Percentiles rank a stretch among this genome's conserved stretches.
Evolutionary conservation across 2,888 invertebrate genomes (phyloP).

Genomic region (Leucozona laternaria): DNA sequence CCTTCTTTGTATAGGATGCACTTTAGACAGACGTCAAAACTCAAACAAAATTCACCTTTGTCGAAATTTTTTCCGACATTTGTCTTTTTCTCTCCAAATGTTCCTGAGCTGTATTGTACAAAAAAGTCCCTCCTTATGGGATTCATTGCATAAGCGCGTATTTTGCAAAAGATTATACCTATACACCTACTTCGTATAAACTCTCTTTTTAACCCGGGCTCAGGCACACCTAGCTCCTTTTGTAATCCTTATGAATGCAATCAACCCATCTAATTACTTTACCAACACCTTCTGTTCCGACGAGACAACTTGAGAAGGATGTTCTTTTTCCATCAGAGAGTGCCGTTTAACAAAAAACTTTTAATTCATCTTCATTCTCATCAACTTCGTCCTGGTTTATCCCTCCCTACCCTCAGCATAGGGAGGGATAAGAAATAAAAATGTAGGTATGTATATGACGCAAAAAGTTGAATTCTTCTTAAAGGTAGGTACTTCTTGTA

Average conservation of each 20-base stretch:
- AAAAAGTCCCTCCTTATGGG: no score
- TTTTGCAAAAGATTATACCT: neutral
- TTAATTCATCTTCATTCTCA: constrained; percentile 38
- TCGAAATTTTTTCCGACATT: no score
- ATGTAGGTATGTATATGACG: no score
- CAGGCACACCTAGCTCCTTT: neutral
- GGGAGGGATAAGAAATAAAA: neutral
- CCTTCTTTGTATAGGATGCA: no score
- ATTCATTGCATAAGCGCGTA: no score
- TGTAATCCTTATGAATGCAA: constrained; percentile 35
- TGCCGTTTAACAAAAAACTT: constrained; percentile 17
- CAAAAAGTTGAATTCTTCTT: neutral
- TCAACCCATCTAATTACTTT: constrained; percentile 35
- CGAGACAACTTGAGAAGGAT: constrained; percentile 5
- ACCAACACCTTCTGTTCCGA: constrained; percentile 29
- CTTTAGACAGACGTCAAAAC: no score
- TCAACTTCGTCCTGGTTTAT: constrained; percentile 27
- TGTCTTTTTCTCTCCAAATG: no score
- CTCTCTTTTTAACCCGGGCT: neutral
- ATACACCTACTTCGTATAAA: neutral
- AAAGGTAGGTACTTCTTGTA: no score
- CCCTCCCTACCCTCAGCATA: no score
- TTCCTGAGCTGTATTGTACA: no score
- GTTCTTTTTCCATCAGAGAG: constrained; percentile 7
- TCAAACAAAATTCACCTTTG: no score